Conservation (phyloP, 2,797 vertebrate species). For the Chelmon rostratus region DNA sequence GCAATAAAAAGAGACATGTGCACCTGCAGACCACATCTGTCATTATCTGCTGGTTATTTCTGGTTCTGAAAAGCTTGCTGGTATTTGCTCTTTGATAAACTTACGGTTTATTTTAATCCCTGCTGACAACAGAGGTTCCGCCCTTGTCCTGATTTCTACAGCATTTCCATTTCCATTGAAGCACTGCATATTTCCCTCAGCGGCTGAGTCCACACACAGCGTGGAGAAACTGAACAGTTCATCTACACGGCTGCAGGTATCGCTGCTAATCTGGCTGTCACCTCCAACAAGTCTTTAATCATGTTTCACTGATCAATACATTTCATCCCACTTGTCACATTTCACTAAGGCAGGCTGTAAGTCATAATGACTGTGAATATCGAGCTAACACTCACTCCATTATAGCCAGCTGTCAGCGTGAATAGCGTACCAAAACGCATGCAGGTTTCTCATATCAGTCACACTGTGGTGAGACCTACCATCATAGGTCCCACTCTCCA, state of each 20-base stretch:
- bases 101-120: constrained; percentile 38
- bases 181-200: constrained; percentile 4
- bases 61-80: background rate
- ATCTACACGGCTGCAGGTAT: constrained; percentile 42
- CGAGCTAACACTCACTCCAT: constrained; percentile 37
- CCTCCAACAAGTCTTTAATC: constrained; percentile 62
- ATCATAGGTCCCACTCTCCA: constrained; percentile 98
- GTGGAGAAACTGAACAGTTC: constrained; percentile 30
- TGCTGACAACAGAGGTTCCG: constrained; percentile 23
- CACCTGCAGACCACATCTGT: background rate
- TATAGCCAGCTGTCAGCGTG: constrained; percentile 34
- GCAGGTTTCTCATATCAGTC: background rate
- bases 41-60: constrained; percentile 10
- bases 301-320: constrained; percentile 64
- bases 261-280: constrained; percentile 56
- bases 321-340: constrained; percentile 56
- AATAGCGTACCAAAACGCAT: constrained; percentile 16
- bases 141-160: constrained; percentile 15
- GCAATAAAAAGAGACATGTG: background rate
- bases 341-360: constrained; percentile 46
- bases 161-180: constrained; percentile 35
- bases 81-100: constrained; percentile 17
- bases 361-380: constrained; percentile 50
- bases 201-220: background rate
- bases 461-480: constrained; percentile 77